Base-by-base conservation (phyloP, 2,113 vertebrate species). In the Dipodomys merriami region DNA sequence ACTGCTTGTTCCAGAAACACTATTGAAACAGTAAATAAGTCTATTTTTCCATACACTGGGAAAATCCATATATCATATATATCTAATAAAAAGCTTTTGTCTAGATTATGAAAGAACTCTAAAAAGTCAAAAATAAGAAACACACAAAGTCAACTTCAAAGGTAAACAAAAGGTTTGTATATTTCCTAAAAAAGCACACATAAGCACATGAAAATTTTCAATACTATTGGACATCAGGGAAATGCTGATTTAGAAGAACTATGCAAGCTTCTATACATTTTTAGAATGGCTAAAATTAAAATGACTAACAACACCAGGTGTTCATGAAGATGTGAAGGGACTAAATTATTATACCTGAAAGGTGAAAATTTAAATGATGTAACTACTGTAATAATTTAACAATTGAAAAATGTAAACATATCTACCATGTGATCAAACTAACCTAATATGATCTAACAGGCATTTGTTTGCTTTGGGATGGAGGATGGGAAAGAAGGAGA, bases 71-170 rank as follows among this genome's bases (percentile, higher is more conserved):
- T 57, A 57, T 57, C 53, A 57, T 57, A 57, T 57, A 57, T 57
- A 57, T 57, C 53, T 57, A 57, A 57, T 57, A 57, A 57, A 57
- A 16, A 57, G 53, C 4, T 57, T 57, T 11, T 16, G 15, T 57
- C 53, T 18, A 57, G 53, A 49, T 57, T 57, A 57, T 57, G 53
- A 57, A 13, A 57, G 4, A 57, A 57, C 53, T 39, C n/a, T 92
- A 23, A 83, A 91, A 89, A 83, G 27, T 69, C 19, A 83, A 81
- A 1, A 71, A 39, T 78, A 72, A 89, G 33, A 84, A 88, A 78
- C 10, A 88, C 74, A 33, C 25, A 86, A 35, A 30, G n/a, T 91
- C 33, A 86, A 25, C 72, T 89, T 89, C 18, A 84, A 86, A 95
- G 33, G 27, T 81, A 72, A 79, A 78, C 44, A 64, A 87, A 76